These are phyloP conservation scores for human (Homo sapiens) DNA, from an alignment of 2,113 vertebrate species.

Conservation along the genomic window DNA sequence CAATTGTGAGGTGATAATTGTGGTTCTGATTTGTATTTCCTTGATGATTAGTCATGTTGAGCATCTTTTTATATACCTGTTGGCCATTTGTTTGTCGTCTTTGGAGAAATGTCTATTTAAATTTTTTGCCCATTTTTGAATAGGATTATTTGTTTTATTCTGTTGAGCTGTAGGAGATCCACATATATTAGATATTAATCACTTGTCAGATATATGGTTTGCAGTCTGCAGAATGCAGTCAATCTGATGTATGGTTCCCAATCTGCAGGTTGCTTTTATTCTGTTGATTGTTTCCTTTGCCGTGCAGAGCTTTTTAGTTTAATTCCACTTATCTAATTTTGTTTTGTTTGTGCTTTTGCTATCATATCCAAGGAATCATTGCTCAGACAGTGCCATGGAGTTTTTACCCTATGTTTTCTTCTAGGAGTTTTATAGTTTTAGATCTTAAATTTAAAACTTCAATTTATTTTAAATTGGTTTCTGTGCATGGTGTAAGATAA, in stretches of 20 bases:
- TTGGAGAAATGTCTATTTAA: not conserved
- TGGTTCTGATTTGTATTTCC: not conserved
- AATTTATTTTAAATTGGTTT: not conserved
- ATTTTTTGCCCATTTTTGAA: not conserved
- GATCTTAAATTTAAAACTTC: not conserved
- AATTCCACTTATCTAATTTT: not conserved
- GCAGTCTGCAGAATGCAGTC: no score
- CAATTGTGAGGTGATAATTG: not conserved
- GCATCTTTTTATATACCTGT: not conserved
- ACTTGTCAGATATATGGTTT: not conserved
- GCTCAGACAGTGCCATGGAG: no score
- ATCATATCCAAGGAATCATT: not conserved
- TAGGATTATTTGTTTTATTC: not conserved
- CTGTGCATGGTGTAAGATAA: not conserved
- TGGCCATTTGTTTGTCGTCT: not conserved
- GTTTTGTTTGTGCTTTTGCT: not conserved
- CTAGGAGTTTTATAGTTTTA: not conserved
- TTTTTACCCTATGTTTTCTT: not conserved
- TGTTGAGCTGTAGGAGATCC: not conserved
- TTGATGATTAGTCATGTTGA: not conserved
- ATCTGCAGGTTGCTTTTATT: not conserved
- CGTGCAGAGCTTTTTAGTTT: not conserved
- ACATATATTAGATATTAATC: not conserved
- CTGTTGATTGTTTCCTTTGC: not conserved
- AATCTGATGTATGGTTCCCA: no score